Conservation (phyloP, 2,888 invertebrate species). For the Helleia helle region DNA sequence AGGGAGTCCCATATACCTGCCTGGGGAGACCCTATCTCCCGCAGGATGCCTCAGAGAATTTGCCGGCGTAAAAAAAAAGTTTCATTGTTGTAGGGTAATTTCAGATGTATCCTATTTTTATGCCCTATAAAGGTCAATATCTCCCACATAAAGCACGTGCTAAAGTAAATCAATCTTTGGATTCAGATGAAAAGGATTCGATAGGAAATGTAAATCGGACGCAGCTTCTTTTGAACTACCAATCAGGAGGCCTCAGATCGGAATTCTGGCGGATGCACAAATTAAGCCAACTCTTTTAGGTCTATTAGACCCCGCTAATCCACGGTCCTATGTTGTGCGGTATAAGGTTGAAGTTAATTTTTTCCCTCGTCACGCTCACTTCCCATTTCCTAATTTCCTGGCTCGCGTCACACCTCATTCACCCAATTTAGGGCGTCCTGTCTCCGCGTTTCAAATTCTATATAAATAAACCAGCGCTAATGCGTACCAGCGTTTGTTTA, state of each 20-base stretch:
- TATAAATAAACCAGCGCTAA: constrained; percentile 22
- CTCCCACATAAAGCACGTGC: too few species aligned
- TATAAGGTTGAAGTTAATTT: constrained; percentile 18
- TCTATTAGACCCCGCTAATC: constrained; percentile 13
- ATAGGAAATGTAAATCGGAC: constrained; percentile 20
- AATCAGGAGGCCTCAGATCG: constrained; percentile 28
- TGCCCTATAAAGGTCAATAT: too few species aligned
- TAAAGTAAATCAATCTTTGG: constrained; percentile 10
- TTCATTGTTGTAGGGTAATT: too few species aligned
- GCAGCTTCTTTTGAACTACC: constrained; percentile 13
- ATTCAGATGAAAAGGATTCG: constrained; percentile 18
- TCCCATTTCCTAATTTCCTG: constrained; percentile 59
- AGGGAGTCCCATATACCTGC: too few species aligned
- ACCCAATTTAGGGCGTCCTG: constrained; percentile 35
- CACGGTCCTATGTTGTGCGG: constrained; percentile 13
- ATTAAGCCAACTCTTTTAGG: constrained; percentile 26
- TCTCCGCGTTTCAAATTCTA: constrained; percentile 19
- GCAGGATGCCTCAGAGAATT: too few species aligned
- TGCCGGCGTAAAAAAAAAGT: too few species aligned
- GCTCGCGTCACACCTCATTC: constrained; percentile 37
- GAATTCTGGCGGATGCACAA: constrained; percentile 30
- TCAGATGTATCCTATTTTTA: too few species aligned
- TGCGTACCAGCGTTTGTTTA: constrained; percentile 11
- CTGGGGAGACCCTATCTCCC: too few species aligned
- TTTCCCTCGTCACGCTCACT: constrained; percentile 20